Conservation (phyloP, 2,888 invertebrate species). For the Antheraea assamensis region DNA sequence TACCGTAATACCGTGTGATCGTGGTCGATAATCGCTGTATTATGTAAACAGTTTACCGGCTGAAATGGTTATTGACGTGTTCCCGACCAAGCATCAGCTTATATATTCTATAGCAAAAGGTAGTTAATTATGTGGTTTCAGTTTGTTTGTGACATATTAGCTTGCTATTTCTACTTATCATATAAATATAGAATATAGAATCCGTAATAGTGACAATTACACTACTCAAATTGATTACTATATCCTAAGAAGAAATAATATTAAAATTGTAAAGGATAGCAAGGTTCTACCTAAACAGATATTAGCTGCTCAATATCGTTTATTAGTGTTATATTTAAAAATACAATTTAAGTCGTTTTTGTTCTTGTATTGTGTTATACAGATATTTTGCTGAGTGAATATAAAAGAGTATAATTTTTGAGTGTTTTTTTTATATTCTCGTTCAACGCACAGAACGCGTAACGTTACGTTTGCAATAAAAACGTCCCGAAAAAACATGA, state of each 20-base stretch:
- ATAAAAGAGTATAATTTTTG: neutral
- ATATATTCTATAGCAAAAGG: neutral
- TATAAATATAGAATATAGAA: too few relatives aligned
- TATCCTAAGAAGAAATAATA: too few relatives aligned
- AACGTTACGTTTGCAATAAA: conserved; percentile 24
- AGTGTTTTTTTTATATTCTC: neutral
- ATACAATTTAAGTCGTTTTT: too few relatives aligned
- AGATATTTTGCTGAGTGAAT: neutral
- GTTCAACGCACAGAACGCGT: conserved; percentile 13
- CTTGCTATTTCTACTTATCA: too few relatives aligned
- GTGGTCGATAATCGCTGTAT: conserved; percentile 32
- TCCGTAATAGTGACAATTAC: too few relatives aligned
- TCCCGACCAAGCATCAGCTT: neutral
- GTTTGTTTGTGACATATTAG: neutral
- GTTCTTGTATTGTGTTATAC: neutral
- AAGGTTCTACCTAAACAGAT: too few relatives aligned
- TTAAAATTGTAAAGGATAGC: too few relatives aligned
- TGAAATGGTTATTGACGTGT: neutral
- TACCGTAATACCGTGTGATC: conserved; percentile 35
- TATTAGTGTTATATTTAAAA: too few relatives aligned
- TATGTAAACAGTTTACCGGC: conserved; percentile 29
- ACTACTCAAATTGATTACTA: too few relatives aligned
- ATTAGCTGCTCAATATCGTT: too few relatives aligned
- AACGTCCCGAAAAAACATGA: conserved; percentile 33
- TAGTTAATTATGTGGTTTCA: neutral